These are phyloP conservation scores for Stegodyphus mimosarum DNA, from an alignment of 1,140 invertebrate species.

Conservation along the genomic window DNA sequence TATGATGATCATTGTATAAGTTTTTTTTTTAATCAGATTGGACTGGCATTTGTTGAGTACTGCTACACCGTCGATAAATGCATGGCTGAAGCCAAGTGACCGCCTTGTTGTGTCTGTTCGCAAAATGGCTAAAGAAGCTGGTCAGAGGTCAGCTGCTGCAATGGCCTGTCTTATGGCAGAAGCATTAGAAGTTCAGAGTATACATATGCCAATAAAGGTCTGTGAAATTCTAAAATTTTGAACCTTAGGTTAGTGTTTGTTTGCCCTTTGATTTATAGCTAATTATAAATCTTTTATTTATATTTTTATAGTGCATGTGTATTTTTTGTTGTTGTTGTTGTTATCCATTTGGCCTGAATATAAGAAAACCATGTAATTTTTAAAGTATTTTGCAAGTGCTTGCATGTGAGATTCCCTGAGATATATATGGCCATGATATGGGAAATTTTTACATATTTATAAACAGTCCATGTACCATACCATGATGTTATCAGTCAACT, in stretches of 20 bases:
- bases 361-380: no score
- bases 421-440: no score
- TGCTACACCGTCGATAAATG: constrained; percentile 94
- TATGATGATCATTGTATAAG: not conserved
- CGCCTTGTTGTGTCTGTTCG: constrained; percentile 84
- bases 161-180: constrained; percentile 95
- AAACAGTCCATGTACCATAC: no score
- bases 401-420: no score
- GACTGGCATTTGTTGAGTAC: constrained; percentile 98
- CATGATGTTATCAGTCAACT: no score
- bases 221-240: not conserved
- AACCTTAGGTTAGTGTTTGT: not conserved
- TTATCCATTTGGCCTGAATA: no score
- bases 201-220: constrained; percentile 87
- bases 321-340: no score
- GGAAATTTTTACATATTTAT: no score
- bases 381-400: no score
- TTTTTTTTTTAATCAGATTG: constrained; percentile 71
- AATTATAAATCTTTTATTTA: not conserved
- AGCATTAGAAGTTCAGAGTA: constrained; percentile 84
- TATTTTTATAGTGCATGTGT: no score
- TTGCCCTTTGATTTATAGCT: not conserved
- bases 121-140: constrained; percentile 78
- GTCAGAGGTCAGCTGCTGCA: constrained; percentile 78
- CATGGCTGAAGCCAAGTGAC: constrained; percentile 97